Percentiles rank a stretch among this genome's conserved stretches.
Evolutionary conservation across 2,113 vertebrate genomes (phyloP).

Genomic region (Butorides virescens): DNA sequence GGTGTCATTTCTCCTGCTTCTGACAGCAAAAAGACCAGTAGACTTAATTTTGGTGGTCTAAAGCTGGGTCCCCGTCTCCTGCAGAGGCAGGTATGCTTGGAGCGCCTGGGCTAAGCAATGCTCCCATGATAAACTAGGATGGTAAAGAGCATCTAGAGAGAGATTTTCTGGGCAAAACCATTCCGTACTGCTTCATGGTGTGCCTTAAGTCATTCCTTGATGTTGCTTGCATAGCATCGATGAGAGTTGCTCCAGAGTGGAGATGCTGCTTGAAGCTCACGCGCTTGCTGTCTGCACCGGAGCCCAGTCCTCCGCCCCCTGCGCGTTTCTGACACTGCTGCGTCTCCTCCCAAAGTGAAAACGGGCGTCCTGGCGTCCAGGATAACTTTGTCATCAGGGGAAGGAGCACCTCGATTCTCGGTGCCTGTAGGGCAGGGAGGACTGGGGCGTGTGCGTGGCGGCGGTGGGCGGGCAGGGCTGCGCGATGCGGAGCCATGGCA

Average conservation of each 20-base stretch:
- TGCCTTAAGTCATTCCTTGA: neutral
- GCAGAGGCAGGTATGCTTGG: neutral
- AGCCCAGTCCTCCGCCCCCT: neutral
- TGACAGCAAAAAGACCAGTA: neutral
- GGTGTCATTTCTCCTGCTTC: neutral
- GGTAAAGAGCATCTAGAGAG: neutral
- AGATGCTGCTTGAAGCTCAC: neutral
- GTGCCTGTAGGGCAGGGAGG: neutral
- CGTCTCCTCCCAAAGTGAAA: neutral
- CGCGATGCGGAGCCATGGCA: neutral
- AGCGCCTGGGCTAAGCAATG: neutral
- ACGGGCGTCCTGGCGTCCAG: neutral
- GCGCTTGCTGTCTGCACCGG: neutral
- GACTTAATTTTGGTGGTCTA: rapidly evolving
- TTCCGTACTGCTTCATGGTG: neutral
- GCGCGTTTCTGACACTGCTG: rapidly evolving
- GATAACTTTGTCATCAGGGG: neutral
- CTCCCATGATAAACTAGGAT: neutral
- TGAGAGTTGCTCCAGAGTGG: neutral
- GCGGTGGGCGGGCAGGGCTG: neutral
- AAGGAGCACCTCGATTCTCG: neutral
- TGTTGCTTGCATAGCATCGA: too few species aligned
- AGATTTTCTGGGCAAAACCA: neutral
- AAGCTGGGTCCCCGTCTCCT: rapidly evolving
- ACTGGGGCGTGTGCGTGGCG: too few species aligned